Percentiles rank a stretch among this genome's conserved stretches.
Evolutionary conservation across 35 echinoderm and acorn worm species (phyloP).

Genomic region (Anneissia japonica): DNA sequence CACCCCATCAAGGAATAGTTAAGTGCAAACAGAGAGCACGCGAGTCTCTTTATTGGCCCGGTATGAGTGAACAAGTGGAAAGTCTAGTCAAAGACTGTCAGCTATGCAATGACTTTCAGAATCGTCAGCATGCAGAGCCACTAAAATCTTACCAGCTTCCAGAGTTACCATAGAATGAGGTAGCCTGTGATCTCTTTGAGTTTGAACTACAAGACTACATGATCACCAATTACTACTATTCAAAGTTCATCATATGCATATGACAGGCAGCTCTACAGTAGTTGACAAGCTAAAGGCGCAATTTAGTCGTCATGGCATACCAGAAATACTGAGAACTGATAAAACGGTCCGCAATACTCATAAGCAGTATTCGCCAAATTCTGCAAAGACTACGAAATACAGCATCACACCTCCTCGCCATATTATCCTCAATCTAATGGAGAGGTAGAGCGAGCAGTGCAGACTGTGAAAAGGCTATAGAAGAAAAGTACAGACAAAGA

Average conservation of each 20-base stretch:
- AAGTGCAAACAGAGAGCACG: slow-evolving; percentile 31
- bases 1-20: slow-evolving; percentile 41
- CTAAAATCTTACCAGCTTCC: slow-evolving; percentile 22
- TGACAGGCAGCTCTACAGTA: neutral
- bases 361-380: slow-evolving; percentile 25
- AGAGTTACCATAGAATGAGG: slow-evolving; percentile 35
- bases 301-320: slow-evolving; percentile 55
- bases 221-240: slow-evolving; percentile 40
- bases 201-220: slow-evolving; percentile 27
- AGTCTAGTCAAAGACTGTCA: slow-evolving; percentile 19
- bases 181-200: slow-evolving; percentile 46
- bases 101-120: slow-evolving; percentile 28
- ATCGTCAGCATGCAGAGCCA: slow-evolving; percentile 7
- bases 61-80: slow-evolving; percentile 12
- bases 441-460: slow-evolving; percentile 48
- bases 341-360: slow-evolving; percentile 59
- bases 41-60: slow-evolving; percentile 24
- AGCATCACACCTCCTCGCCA: slow-evolving; percentile 36
- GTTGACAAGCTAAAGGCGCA: slow-evolving; percentile 25
- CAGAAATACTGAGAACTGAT: slow-evolving; percentile 45
- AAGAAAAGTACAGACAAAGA: slow-evolving; percentile 44
- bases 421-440: slow-evolving; percentile 50
- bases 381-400: slow-evolving; percentile 54
- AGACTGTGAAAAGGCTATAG: slow-evolving; percentile 53
- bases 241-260: slow-evolving; percentile 30